Evolutionary conservation across 30 jellyfish, hydroid and myxozoan species (phyloP).

Genomic region (Chrysaora quinquecirrha): DNA sequence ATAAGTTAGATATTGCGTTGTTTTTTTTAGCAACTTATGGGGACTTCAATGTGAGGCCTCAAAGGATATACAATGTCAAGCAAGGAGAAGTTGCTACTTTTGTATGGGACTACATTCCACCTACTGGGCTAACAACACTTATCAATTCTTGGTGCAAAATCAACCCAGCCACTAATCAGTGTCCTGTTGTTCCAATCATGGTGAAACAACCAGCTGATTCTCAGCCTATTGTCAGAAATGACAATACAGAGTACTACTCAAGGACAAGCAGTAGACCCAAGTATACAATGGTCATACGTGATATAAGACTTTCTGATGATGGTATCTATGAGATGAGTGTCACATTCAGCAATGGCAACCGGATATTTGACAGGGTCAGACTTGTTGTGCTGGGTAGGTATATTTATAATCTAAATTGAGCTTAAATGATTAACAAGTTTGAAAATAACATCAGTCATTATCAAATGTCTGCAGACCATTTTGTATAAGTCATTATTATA

Average conservation of each 20-base stretch:
- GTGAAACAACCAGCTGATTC: conserved; percentile 2
- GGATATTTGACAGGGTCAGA: conserved; percentile 38
- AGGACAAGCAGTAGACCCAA: conserved; percentile 44
- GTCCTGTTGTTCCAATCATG: conserved; percentile 42
- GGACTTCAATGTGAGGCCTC: conserved; percentile 46
- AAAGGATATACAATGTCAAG: conserved; percentile 16
- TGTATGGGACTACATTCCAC: conserved; percentile 48
- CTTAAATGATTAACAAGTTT: too few relatives aligned
- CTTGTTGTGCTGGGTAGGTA: conserved; percentile 59
- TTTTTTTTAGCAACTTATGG: conserved; percentile 52
- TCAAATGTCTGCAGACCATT: too few relatives aligned
- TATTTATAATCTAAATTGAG: too few relatives aligned
- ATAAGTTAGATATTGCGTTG: too few relatives aligned
- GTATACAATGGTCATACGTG: conserved; percentile 40
- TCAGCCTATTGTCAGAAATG: conserved; percentile 13
- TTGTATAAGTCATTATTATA: too few relatives aligned
- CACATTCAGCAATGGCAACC: conserved; percentile 17
- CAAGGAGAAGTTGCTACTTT: conserved; percentile 61
- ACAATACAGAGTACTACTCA: conserved; percentile 41
- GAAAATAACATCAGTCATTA: too few relatives aligned
- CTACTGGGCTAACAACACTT: conserved; percentile 8
- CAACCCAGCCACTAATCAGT: conserved; percentile 22
- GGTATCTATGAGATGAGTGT: conserved; percentile 36
- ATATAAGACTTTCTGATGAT: conserved; percentile 59
- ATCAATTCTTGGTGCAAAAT: conserved; percentile 50